phyloP scores from a whole-genome alignment of 2,797 vertebrate species.

The Scolopax bukidnonensis region DNA sequence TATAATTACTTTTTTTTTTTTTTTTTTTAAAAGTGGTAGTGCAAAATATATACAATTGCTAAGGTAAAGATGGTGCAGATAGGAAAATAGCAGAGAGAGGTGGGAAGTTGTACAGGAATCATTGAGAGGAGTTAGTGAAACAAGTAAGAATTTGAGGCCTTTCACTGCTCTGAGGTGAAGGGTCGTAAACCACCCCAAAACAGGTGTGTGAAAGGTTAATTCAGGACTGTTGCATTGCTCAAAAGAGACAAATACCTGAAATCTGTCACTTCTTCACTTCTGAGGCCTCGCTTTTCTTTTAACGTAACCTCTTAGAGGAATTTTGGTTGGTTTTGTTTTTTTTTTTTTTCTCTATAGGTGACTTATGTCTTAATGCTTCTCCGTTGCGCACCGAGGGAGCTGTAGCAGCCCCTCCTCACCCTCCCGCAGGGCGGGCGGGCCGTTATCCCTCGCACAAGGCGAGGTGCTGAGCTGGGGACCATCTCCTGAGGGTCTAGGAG shows the following conservation, averaged over 20 bases:
- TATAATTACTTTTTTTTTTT: background rate
- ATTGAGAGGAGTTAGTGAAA: background rate
- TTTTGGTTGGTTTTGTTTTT: too few species aligned
- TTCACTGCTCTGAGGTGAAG: background rate
- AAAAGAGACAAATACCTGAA: background rate
- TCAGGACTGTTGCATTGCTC: background rate
- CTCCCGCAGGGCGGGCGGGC: background rate
- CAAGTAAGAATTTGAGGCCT: background rate
- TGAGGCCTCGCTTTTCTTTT: background rate
- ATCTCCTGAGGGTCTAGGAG: too few species aligned
- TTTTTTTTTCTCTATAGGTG: background rate
- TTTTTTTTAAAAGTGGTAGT: background rate
- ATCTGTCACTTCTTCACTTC: background rate
- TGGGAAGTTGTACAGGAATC: background rate
- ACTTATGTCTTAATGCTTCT: background rate
- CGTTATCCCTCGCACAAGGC: rapidly evolving
- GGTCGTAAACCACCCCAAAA: background rate
- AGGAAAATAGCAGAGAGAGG: background rate
- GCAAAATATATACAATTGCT: background rate
- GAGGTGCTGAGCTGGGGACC: background rate
- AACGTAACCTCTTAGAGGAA: background rate
- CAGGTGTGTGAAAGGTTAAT: background rate
- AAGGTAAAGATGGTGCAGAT: background rate
- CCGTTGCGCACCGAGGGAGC: rapidly evolving
- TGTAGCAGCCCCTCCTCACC: background rate